Evolutionary conservation across 2,888 invertebrate species (phyloP).

Genomic region (Ornithoptera alexandrae): DNA sequence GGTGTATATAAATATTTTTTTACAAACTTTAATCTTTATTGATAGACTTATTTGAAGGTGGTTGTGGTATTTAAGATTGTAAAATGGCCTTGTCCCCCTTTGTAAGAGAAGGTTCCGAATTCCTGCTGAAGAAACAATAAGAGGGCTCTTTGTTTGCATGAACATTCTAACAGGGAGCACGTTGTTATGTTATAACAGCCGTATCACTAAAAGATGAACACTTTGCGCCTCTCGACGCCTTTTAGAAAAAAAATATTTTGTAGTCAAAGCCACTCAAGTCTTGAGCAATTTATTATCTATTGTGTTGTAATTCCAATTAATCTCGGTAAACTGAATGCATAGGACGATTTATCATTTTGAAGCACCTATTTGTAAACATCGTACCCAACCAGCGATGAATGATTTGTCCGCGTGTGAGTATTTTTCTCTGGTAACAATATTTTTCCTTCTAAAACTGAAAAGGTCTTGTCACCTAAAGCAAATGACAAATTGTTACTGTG

Average conservation of each 20-base stretch:
- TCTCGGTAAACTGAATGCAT: conserved; percentile 80
- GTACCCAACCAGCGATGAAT: conserved; percentile 42
- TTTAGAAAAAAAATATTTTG: conserved; percentile 2
- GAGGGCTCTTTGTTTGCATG: too few relatives aligned
- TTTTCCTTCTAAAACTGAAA: conserved; percentile 3
- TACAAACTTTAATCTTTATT: too few relatives aligned
- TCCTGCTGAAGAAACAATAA: too few relatives aligned
- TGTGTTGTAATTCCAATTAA: conserved; percentile 79
- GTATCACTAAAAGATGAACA: too few relatives aligned
- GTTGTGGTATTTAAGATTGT: too few relatives aligned
- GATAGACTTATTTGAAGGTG: too few relatives aligned
- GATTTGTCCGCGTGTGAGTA: conserved; percentile 17
- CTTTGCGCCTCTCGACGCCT: too few relatives aligned
- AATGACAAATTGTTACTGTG: conserved; percentile 4
- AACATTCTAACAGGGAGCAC: too few relatives aligned
- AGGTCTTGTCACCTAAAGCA: neutral
- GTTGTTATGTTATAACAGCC: too few relatives aligned
- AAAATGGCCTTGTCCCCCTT: too few relatives aligned
- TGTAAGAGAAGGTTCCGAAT: too few relatives aligned
- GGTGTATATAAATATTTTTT: too few relatives aligned
- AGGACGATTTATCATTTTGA: conserved; percentile 79
- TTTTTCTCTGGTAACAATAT: conserved; percentile 20
- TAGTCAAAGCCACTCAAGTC: conserved; percentile 8
- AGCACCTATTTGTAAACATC: conserved; percentile 76
- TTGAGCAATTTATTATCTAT: conserved; percentile 77